phyloP scores from a whole-genome alignment of 2,113 vertebrate genomes.

The Eidolon helvum region DNA sequence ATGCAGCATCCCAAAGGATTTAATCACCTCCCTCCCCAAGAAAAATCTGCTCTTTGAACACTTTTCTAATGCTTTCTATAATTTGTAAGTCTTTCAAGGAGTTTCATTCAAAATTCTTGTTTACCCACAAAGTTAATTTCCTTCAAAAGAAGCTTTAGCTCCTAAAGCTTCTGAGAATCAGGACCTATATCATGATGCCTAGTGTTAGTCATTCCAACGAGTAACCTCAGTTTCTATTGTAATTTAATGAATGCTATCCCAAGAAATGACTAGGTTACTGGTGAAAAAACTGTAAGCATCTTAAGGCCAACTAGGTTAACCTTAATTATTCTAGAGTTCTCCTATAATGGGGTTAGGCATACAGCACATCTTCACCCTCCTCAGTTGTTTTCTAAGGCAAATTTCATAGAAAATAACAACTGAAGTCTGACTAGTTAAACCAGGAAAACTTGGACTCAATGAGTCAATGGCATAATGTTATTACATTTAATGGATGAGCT shows the following conservation, averaged over 20 bases:
- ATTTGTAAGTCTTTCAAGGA: not conserved
- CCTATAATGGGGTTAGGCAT: not conserved
- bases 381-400: constrained; percentile 14
- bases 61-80: not conserved
- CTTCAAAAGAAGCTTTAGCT: not conserved
- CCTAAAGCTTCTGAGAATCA: not conserved
- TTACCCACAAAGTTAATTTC: not conserved
- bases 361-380: not conserved
- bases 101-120: constrained; percentile 34
- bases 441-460: not conserved
- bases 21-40: not conserved
- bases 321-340: not conserved
- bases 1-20: not conserved
- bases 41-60: not conserved
- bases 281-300: not conserved
- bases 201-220: not conserved
- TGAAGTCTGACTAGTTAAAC: not conserved
- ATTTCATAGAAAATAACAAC: not conserved
- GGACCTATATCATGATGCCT: not conserved
- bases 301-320: not conserved
- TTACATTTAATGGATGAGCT: not conserved
- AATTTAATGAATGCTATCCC: not conserved
- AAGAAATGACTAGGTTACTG: not conserved
- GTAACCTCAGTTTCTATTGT: not conserved
- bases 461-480: not conserved